phyloP scores from a whole-genome alignment of 1,140 invertebrate genomes.

The Papilio polyxenes region DNA sequence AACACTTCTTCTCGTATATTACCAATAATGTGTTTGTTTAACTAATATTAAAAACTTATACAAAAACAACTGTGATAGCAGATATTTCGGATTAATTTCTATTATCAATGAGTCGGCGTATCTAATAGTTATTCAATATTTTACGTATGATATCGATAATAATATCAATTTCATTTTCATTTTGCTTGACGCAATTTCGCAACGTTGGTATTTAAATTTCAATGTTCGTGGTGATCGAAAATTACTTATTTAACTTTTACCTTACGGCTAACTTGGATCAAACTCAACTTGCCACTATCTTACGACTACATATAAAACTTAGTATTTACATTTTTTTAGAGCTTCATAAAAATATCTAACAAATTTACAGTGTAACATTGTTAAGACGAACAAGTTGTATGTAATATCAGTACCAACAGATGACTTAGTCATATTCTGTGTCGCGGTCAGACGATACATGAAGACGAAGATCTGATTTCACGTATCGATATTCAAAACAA shows the following conservation, averaged over 20 bases:
- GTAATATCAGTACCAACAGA: conserved; percentile 4
- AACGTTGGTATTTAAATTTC: not conserved
- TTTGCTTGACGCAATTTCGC: too few species aligned
- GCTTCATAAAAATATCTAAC: not conserved
- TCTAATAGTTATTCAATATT: not conserved
- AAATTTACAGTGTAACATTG: not conserved
- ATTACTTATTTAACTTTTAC: not conserved
- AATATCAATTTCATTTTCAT: not conserved
- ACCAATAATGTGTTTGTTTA: not conserved
- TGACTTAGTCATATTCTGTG: not conserved
- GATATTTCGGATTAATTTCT: not conserved
- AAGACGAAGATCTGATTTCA: not conserved
- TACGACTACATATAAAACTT: not conserved
- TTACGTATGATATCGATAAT: not conserved
- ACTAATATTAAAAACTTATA: too few species aligned
- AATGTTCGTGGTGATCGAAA: not conserved
- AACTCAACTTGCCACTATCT: not conserved
- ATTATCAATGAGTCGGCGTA: not conserved
- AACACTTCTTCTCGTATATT: not conserved
- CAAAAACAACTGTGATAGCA: not conserved
- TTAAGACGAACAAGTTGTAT: not conserved
- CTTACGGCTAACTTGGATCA: not conserved
- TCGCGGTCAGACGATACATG: not conserved
- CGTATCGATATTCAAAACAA: conserved; percentile 9
- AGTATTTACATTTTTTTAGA: not conserved